phyloP scores from a whole-genome alignment of 2,888 invertebrate genomes.

The Rhagium mordax region DNA sequence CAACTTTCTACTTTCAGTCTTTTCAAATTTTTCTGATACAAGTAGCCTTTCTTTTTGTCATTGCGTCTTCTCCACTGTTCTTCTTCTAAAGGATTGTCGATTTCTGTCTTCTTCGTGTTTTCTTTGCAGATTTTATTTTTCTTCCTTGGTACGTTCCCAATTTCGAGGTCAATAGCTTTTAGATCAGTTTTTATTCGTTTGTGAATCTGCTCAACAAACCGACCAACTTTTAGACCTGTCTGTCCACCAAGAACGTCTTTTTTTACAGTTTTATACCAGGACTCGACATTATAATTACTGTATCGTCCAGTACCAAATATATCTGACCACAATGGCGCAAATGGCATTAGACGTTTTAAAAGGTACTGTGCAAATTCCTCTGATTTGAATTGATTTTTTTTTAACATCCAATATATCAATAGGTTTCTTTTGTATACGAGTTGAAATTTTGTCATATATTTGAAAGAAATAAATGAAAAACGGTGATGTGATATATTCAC shows the following conservation, averaged over 20 bases:
- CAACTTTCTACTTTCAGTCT: too few species aligned
- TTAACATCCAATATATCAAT: neutral
- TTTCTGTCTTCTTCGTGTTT: neutral
- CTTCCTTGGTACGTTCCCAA: neutral
- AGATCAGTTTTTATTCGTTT: too few species aligned
- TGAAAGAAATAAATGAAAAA: conserved; percentile 1
- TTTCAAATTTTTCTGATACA: neutral
- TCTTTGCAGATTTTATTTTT: neutral
- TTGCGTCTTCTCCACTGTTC: neutral
- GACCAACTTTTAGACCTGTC: conserved; percentile 2
- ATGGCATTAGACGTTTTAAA: conserved; percentile 18
- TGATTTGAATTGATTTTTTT: neutral
- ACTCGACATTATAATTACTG: conserved; percentile 7
- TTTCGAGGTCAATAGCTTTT: too few species aligned
- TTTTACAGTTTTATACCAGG: conserved; percentile 2
- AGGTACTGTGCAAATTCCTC: conserved; percentile 5
- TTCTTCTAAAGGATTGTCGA: conserved; percentile 1
- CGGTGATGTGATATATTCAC: conserved; percentile 8
- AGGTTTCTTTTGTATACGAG: neutral
- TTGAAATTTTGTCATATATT: neutral
- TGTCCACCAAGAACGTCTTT: neutral
- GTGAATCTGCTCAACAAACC: conserved; percentile 7
- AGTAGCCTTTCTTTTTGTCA: neutral
- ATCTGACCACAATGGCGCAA: conserved; percentile 6
- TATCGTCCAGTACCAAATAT: neutral